A percentile compares a stretch with the other conserved stretches of the same genome.
phyloP scores from a whole-genome alignment of 2,888 invertebrate species.

The Folsomia manolachei region DNA sequence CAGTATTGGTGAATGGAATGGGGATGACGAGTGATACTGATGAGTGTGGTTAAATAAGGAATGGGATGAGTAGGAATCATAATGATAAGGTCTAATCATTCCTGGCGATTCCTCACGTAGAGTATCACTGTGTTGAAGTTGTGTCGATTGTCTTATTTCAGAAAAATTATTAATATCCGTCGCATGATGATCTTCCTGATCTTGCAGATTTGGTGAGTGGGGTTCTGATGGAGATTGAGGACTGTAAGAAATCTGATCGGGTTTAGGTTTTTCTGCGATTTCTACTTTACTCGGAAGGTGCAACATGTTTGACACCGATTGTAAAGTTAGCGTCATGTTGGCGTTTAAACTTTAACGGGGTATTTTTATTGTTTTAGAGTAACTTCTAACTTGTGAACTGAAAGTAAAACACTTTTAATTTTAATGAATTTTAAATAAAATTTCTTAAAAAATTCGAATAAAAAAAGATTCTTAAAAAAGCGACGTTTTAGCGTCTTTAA shows the following conservation, averaged over 20 bases:
- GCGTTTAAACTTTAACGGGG: too few species aligned
- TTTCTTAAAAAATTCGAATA: too few species aligned
- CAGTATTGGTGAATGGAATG: conserved; percentile 19
- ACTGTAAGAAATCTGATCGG: not conserved
- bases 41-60: too few species aligned
- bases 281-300: not conserved
- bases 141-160: not conserved
- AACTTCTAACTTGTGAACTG: too few species aligned
- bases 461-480: too few species aligned
- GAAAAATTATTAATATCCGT: not conserved
- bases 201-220: not conserved
- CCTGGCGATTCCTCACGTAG: not conserved
- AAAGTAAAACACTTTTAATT: too few species aligned
- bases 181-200: not conserved
- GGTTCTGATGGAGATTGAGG: not conserved
- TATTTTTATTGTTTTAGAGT: too few species aligned
- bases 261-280: not conserved
- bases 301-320: not conserved
- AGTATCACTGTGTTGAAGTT: not conserved
- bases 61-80: not conserved
- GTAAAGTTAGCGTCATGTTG: not conserved
- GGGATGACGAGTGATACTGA: too few species aligned
- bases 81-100: not conserved
- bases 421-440: too few species aligned
- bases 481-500: too few species aligned